Evolutionary conservation across 2,797 vertebrate species (phyloP).

Genomic region (Sitta carolinensis): DNA sequence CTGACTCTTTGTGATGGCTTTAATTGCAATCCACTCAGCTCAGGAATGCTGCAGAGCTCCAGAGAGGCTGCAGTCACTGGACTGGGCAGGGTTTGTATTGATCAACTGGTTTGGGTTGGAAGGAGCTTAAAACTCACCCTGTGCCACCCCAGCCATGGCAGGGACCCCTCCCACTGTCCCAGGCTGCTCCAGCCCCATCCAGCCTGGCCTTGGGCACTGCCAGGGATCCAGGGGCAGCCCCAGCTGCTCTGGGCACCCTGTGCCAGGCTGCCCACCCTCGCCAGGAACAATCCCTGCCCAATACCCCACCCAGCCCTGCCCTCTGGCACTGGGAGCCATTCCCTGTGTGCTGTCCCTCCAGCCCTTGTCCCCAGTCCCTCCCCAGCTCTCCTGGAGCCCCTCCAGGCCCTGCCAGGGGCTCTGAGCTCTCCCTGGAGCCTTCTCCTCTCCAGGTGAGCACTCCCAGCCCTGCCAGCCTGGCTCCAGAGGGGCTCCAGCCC

Average conservation of each 20-base stretch:
- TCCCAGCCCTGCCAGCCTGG: background rate
- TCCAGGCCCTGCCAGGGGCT: rapidly evolving
- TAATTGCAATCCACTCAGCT: too few species aligned
- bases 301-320: background rate
- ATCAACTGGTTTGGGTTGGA: background rate
- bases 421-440: background rate
- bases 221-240: background rate
- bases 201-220: background rate
- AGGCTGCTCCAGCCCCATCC: background rate
- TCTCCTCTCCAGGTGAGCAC: background rate
- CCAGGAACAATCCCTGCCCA: background rate
- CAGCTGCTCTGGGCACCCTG: background rate
- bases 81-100: too few species aligned
- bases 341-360: background rate
- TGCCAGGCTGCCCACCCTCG: background rate
- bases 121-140: rapidly evolving
- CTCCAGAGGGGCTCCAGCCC: background rate
- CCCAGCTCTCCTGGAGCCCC: background rate
- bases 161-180: background rate
- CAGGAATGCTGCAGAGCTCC: too few species aligned
- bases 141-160: background rate
- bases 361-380: background rate
- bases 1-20: too few species aligned
- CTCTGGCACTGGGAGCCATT: background rate
- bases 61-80: too few species aligned